Conservation (phyloP, 1,140 invertebrate genomes). For the Pachyrhynchus sulphureomaculatus region DNA sequence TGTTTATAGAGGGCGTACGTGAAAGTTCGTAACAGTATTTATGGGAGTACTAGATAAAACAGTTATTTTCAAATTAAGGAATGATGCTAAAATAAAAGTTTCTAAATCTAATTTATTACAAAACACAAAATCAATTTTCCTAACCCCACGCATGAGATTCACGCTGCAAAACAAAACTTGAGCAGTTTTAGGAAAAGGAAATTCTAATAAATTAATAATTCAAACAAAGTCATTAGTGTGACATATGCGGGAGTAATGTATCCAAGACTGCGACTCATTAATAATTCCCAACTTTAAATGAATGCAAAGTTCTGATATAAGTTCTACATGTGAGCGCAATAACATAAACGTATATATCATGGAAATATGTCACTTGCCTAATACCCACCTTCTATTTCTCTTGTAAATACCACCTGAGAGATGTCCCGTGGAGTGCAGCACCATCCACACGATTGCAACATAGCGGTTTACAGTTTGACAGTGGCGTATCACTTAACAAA, state of each 20-base stretch:
- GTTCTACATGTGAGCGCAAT: slow-evolving; percentile 47
- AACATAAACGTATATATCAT: slow-evolving; percentile 48
- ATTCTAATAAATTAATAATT: slow-evolving; percentile 47
- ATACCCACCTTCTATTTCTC: slow-evolving; percentile 31
- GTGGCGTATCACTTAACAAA: slow-evolving; percentile 12
- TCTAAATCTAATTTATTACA: no score
- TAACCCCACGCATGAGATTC: no score
- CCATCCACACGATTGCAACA: slow-evolving; percentile 16
- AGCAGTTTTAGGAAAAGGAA: slow-evolving; percentile 4
- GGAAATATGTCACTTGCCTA: slow-evolving; percentile 38
- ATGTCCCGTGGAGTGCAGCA: slow-evolving; percentile 22
- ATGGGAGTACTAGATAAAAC: no score
- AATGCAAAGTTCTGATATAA: slow-evolving; percentile 47
- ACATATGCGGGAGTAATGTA: slow-evolving; percentile 45
- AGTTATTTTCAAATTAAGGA: no score
- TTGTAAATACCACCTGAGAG: slow-evolving; percentile 32
- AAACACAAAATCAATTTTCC: no score
- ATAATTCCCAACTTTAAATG: slow-evolving; percentile 51
- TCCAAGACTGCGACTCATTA: slow-evolving; percentile 47
- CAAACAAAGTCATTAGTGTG: slow-evolving; percentile 47
- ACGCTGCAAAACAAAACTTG: no score
- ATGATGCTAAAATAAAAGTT: no score
- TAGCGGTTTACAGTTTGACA: slow-evolving; percentile 7
- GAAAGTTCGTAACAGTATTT: no score
- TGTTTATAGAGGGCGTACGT: no score